Base-by-base conservation (phyloP, 2,113 vertebrate genomes). In the Tachysurus vachellii region DNA sequence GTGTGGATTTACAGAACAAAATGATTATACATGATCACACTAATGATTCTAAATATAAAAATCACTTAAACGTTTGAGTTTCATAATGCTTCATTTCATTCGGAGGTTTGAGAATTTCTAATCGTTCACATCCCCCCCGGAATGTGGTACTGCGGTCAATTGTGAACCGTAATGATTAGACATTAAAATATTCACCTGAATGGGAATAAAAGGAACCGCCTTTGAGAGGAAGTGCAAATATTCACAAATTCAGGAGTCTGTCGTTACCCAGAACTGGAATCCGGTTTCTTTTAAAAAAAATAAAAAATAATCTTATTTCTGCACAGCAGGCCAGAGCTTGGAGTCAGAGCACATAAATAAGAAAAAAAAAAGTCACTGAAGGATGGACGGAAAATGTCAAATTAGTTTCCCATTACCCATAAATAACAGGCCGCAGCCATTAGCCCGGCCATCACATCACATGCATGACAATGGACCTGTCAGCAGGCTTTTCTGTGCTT, bases 321-420 rank as follows among this genome's bases (percentile, higher is more conserved):
- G 19, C 66, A 5, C 54, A 62, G 81, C 13, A 42, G 36, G 53
- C 31, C 21, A 54, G 23, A 83, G 57, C 68, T 76, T 64, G 62
- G 80, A 89, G 80, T 62, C 44, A 64, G 56, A 54, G 81, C 79
- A 80, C n/a, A 80, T n/a, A 75, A 70, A 84, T n/a, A 85, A 73
- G 2, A 28, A 6, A 56, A 10, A 56, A 3, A 56, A 28, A 66
- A 83, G 77, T 50, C 44, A 82, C 53, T 81, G 76, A 86, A 79
- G 86, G 80, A 70, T 81, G 82, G 81, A 82, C 84, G 68, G 81
- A 91, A 91, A 86, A 50, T 73, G 84, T 90, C 73, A 88, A 86
- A 89, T 89, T 87, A 91, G 79, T 90, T 88, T 86, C 85, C 88
- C 80, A 87, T 89, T 91, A 87, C 83, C 79, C 83, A 84, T 85